Base-by-base conservation (phyloP, 1,140 invertebrate genomes). In the Zaprionus capensis region DNA sequence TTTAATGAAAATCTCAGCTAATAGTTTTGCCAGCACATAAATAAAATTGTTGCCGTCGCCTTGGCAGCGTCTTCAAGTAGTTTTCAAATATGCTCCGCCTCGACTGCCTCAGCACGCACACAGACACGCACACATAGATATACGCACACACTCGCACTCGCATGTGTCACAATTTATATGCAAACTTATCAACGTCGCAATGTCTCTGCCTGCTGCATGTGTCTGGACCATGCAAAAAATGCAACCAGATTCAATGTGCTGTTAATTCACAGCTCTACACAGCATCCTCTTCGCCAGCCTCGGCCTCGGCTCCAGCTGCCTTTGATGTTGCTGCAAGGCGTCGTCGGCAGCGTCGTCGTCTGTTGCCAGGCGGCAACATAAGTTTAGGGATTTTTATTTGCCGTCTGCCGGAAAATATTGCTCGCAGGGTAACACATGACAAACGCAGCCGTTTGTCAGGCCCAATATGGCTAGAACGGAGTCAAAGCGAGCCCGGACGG, bases 381-480 rank as follows among this genome's bases (percentile, higher is more conserved):
- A 88, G 85, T 88, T 88, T 88, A 65, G 85, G 85, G 85, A 88
- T 88, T 88, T 84, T 90, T 88, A 85, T 88, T 88, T 85, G 85
- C 81, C 72, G 76, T 87, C 81, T 84, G 84, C 65, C 78, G 64
- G 76, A 79, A 88, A 85, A 88, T 88, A 88, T 88, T 78, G 85
- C 85, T 84, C 63, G 71, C 57, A 90, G 85, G 85, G 79, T 77
- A 88, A 85, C 81, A 82, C 79, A 88, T 88, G 85, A 79, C 85
- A 88, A 85, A 90, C 85, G 79, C 81, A 90, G 85, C 85, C 88
- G 85, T 82, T 88, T 90, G 85, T 90, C 85, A 84, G 66, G 44
- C 72, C 77, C 67, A 69, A 68, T 79, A 75, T 79, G 76, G 56
- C 59, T 26, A 24, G 53, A 56, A 17, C 22, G 24, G 22, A 62